Percentiles rank a stretch among this genome's conserved stretches.
Conservation (phyloP, 2,888 invertebrate genomes). For the Lapara coniferarum region DNA sequence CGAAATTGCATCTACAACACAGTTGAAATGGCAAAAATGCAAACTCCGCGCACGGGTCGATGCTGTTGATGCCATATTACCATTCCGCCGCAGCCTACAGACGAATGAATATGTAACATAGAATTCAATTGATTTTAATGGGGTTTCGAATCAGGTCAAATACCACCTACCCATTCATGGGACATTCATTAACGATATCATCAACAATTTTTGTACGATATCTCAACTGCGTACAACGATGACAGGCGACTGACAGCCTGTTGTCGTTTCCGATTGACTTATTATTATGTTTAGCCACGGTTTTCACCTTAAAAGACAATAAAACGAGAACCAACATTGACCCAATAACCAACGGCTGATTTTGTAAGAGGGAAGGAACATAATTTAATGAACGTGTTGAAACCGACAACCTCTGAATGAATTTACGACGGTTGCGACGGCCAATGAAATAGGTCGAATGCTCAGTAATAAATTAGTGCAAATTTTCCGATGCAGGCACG, state of each 20-base stretch:
- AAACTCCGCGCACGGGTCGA: slow-evolving; percentile 61
- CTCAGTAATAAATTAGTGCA: slow-evolving; percentile 62
- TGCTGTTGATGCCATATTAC: slow-evolving; percentile 77
- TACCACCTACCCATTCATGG: slow-evolving; percentile 28
- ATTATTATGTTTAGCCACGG: not conserved
- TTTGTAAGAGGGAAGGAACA: slow-evolving; percentile 31
- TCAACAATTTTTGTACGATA: not conserved
- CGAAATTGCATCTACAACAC: slow-evolving; percentile 59
- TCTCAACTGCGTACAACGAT: not conserved
- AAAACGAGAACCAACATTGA: not conserved
- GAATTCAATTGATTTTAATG: slow-evolving; percentile 67
- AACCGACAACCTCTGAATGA: slow-evolving; percentile 40
- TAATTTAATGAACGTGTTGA: slow-evolving; percentile 42
- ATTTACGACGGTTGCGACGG: slow-evolving; percentile 53
- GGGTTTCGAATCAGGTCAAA: slow-evolving; percentile 50
- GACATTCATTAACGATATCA: not conserved
- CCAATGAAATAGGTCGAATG: slow-evolving; percentile 50
- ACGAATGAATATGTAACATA: slow-evolving; percentile 76
- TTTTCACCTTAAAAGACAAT: not conserved
- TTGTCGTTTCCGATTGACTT: not conserved
- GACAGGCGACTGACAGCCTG: not conserved
- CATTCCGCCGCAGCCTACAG: slow-evolving; percentile 72
- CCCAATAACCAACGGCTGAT: not conserved
- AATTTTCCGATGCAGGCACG: slow-evolving; percentile 62
- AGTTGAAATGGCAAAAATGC: slow-evolving; percentile 74